These are phyloP conservation scores for Adoxophyes honmai DNA, from an alignment of 1,140 invertebrate species.

Conservation along the genomic window DNA sequence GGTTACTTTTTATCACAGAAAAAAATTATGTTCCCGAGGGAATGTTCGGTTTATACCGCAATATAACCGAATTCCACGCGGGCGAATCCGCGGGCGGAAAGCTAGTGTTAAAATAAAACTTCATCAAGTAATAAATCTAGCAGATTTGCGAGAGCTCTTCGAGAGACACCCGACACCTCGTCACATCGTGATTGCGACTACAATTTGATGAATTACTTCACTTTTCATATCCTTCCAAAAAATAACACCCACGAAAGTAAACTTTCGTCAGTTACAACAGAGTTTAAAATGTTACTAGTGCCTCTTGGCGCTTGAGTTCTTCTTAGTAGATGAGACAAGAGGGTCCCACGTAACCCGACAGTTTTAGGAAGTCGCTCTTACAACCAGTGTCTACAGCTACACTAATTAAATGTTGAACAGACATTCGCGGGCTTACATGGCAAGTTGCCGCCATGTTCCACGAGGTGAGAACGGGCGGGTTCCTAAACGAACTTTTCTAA, in stretches of 20 bases:
- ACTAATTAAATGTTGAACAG: slow-evolving; percentile 23
- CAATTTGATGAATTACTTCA: slow-evolving; percentile 53
- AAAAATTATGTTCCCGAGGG: no score
- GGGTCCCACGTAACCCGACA: slow-evolving; percentile 13
- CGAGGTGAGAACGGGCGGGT: slow-evolving; percentile 8
- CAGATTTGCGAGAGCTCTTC: slow-evolving; percentile 30
- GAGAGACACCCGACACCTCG: slow-evolving; percentile 32
- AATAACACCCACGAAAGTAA: slow-evolving; percentile 5
- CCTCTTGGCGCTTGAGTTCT: not conserved
- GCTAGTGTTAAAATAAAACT: not conserved
- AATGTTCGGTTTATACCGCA: no score
- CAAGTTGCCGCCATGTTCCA: slow-evolving; percentile 7
- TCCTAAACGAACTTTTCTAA: slow-evolving; percentile 14
- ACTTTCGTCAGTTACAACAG: slow-evolving; percentile 25
- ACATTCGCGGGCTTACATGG: slow-evolving; percentile 11
- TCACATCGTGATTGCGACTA: slow-evolving; percentile 52
- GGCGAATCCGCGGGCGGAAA: no score
- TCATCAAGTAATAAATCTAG: slow-evolving; percentile 27
- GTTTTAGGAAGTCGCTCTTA: slow-evolving; percentile 19
- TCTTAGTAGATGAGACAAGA: slow-evolving; percentile 1
- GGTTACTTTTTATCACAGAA: no score
- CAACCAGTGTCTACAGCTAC: slow-evolving; percentile 18
- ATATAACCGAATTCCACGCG: no score
- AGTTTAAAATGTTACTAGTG: slow-evolving; percentile 25
- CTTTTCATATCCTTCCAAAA: slow-evolving; percentile 34